A percentile compares a stretch with the other conserved stretches of the same genome.
Conservation (phyloP, 2,113 vertebrate species). For the Setophaga petechia region DNA sequence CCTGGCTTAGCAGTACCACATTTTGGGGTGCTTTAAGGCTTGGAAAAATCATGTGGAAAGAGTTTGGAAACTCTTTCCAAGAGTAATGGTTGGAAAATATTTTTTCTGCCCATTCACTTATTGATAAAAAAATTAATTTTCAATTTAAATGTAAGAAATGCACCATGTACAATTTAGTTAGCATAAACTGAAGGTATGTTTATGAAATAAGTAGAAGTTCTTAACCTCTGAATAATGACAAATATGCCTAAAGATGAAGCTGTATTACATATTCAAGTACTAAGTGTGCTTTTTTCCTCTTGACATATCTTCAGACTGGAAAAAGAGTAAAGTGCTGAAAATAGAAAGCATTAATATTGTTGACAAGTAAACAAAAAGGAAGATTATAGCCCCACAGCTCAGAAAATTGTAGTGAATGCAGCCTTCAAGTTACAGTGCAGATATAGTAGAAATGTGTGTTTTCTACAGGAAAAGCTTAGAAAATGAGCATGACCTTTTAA, state of each 20-base stretch:
- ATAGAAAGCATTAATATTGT: constrained; percentile 53
- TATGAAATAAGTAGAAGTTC: background rate
- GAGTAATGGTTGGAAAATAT: background rate
- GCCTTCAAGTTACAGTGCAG: background rate
- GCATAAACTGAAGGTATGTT: background rate
- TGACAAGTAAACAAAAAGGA: constrained; percentile 62
- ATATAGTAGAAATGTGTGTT: background rate
- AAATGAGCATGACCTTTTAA: constrained; percentile 34
- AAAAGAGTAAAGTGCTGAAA: constrained; percentile 32
- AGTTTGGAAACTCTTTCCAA: background rate
- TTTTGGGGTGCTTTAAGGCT: background rate
- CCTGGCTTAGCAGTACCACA: background rate
- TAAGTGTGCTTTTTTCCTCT: background rate
- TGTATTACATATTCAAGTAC: background rate
- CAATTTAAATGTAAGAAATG: background rate
- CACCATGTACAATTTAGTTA: background rate
- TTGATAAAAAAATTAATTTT: background rate
- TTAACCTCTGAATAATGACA: background rate
- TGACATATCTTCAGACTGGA: constrained; percentile 21
- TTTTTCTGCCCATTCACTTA: background rate
- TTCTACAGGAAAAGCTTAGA: constrained; percentile 20
- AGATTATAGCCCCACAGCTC: constrained; percentile 31
- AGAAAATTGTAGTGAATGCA: background rate
- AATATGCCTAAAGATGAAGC: background rate
- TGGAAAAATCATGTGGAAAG: background rate